Evolutionary conservation across 2,113 vertebrate genomes (phyloP).

Genomic region (Seriola rivoliana): DNA sequence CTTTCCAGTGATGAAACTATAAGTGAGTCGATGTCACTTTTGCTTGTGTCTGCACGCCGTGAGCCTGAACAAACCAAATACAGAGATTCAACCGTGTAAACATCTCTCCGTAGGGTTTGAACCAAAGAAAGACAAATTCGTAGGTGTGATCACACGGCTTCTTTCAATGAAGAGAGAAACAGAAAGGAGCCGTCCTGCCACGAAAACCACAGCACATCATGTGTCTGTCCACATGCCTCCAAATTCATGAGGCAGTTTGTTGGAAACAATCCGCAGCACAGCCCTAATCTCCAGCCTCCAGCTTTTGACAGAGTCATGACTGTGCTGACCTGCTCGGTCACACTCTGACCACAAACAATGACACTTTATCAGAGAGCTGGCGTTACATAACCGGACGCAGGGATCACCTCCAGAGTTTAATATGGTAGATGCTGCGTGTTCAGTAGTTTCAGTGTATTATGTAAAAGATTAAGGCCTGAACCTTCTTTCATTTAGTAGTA

Average conservation of each 20-base stretch:
- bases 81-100: slow-evolving; percentile 1
- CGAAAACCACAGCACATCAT: slow-evolving; percentile 51
- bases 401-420: not conserved
- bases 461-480: not conserved
- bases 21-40: not conserved
- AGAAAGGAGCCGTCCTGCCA: slow-evolving; percentile 12
- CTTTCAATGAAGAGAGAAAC: not conserved
- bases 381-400: slow-evolving; percentile 8
- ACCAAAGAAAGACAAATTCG: not conserved
- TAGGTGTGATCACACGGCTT: not conserved
- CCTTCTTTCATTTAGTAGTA: not conserved
- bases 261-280: not conserved
- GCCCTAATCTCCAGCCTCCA: slow-evolving; percentile 61
- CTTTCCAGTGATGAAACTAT: not conserved
- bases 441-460: not conserved
- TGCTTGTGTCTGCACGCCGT: not conserved
- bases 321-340: slow-evolving; percentile 56
- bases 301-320: slow-evolving; percentile 53
- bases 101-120: not conserved
- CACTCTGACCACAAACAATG: slow-evolving; percentile 40
- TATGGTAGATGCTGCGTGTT: not conserved
- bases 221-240: slow-evolving; percentile 38
- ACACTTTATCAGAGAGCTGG: slow-evolving; percentile 34
- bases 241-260: slow-evolving; percentile 3
- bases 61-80: not conserved